phyloP scores from a whole-genome alignment of 2,113 vertebrate genomes.

The Pedetes capensis region DNA sequence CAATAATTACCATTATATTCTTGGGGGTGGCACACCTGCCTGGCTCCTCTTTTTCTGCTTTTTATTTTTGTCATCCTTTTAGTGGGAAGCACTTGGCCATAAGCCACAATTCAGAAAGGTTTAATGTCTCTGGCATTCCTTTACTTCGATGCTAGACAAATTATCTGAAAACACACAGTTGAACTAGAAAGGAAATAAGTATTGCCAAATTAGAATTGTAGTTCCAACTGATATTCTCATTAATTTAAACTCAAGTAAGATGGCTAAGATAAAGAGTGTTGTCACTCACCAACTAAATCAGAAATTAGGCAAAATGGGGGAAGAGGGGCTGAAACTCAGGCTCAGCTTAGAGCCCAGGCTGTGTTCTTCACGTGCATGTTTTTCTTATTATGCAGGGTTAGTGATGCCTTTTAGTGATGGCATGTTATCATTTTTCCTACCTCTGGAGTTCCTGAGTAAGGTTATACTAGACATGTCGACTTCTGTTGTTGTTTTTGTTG shows the following conservation, averaged over 20 bases:
- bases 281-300: neutral
- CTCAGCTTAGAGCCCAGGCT: neutral
- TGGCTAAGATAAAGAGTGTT: neutral
- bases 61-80: neutral
- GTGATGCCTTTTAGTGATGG: neutral
- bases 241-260: neutral
- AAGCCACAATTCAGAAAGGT: neutral
- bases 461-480: too few relatives aligned
- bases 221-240: neutral
- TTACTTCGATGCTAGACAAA: neutral
- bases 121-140: neutral
- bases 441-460: neutral
- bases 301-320: neutral
- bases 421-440: neutral
- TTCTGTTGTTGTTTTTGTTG: too few relatives aligned
- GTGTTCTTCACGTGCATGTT: neutral
- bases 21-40: conserved; percentile 4
- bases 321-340: neutral
- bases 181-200: neutral
- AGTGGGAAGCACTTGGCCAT: neutral
- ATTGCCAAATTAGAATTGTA: neutral
- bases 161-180: neutral
- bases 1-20: conserved; percentile 17
- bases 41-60: neutral
- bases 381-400: neutral